Base-by-base conservation (phyloP, 2,113 vertebrate species). In the Geococcyx californianus region DNA sequence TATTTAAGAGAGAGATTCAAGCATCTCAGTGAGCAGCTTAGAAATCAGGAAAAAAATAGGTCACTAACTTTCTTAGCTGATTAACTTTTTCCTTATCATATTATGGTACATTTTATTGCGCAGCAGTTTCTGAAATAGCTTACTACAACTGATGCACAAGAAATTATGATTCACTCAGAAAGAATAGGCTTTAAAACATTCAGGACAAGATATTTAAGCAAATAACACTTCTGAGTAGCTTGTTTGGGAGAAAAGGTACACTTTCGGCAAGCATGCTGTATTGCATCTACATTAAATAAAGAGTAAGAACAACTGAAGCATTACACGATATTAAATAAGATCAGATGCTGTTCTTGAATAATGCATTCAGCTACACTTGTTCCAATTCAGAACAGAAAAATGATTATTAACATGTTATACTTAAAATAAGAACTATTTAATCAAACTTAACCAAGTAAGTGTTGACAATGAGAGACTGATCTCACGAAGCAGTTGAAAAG, bases 341-440 rank as follows among this genome's bases (percentile, higher is more conserved):
- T 96, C 92, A 95, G 93, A 94, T 96, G 92, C 36, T 95, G 80
- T 87, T 97, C 90, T 87, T 96, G 92, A 96, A 97, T 96, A 96
- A 97, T 95, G 62, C 69, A 96, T 95, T 93, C 74, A 89, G 79
- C 45, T 88, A 64, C 66, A 72, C 81, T 92, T 90, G 83, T 93
- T 96, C 58, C 79, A 56, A 78, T 78, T 93, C 94, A 94, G 62
- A 94, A 81, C 16, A 13, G 68, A 90, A 93, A 95, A 95, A 93
- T 94, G 84, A 94, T 96, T 95, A 94, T 93, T 96, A 96, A 78
- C 54, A 81, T 75, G 31, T 20, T 94, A 90, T 94, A 89, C 93
- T 89, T 90, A 81, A 93, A 90, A 90, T 84, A 95, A 45, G 8
- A 94, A 94, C 90, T 88, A 94, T 94, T 93, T 77, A 96, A 90